Evolutionary conservation across 2,888 invertebrate species (phyloP), one percentile per base, ranked within the genome.

Genomic region (Bugulina stolonifera): DNA sequence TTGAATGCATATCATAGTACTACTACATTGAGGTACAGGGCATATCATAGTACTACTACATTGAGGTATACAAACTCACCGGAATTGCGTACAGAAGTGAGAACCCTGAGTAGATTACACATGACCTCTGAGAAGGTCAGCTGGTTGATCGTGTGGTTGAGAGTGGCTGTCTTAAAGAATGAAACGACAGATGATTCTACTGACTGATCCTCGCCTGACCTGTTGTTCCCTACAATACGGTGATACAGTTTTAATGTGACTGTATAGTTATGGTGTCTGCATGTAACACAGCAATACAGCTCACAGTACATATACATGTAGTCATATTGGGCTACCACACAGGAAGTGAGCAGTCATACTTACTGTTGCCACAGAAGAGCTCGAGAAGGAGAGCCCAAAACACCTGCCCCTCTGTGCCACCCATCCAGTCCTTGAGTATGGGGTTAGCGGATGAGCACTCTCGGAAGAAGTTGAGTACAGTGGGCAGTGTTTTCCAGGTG

Each of bases 361-460:
- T 18, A 43, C 43, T 18, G 18, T 43, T 78, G 73, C 79, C 79
- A 75, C 83, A 83, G 74, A 83, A 87, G 81, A 92, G 87, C 73
- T 89, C 88, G 14, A 94, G 87, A 74, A 94, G 86, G 1, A 92
- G 91, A 69, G 90, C 88, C 94, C 94, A 94, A 86, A 94, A 94
- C n/a, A 88, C 87, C 1, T 90, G 89, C 5, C 93, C 93, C 76
- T 91, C 89, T 70, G 87, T 85, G 0, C 89, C 89, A 22, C 94
- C 94, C 69, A 94, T 87, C 94, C 94, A 94, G 83, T 93, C 92
- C 76, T 93, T 90, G 87, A 94, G 90, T 75, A 89, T 87, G 1
- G 77, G 74, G 73, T 93, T 93, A 29, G 90, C 89, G 81, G 92
- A 91, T 5, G 64, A 22, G 34, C 64, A 64, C 34, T 64, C 10